phyloP scores from a whole-genome alignment of 2,888 invertebrate species.

The Boloria selene region DNA sequence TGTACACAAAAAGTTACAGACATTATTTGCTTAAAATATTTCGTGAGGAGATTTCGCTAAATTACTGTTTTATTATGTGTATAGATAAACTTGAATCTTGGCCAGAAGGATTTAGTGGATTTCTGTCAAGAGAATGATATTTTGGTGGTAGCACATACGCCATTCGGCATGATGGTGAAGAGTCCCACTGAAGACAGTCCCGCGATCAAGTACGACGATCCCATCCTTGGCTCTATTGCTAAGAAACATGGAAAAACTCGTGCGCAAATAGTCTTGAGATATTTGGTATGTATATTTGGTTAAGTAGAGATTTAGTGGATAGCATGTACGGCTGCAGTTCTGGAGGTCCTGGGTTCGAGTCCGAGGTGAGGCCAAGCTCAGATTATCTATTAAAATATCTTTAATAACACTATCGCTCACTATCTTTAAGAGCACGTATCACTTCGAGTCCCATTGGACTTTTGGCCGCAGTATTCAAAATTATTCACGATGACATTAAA shows the following conservation, averaged over 20 bases:
- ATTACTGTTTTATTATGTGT: neutral
- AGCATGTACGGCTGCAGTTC: neutral
- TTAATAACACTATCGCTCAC: no score
- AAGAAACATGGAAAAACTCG: constrained; percentile 84
- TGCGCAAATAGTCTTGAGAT: constrained; percentile 84
- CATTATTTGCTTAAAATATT: no score
- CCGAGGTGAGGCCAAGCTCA: no score
- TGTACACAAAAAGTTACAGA: no score
- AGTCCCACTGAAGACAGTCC: constrained; percentile 65
- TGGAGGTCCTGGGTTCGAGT: no score
- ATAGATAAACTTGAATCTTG: constrained; percentile 84
- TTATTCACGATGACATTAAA: no score
- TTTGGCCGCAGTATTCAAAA: no score
- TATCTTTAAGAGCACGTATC: no score
- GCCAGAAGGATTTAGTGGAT: constrained; percentile 84
- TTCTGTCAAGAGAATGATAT: constrained; percentile 84
- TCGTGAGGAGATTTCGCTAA: no score
- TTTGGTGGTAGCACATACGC: constrained; percentile 84
- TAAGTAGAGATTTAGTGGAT: neutral
- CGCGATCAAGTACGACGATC: constrained; percentile 79
- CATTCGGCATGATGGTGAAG: constrained; percentile 83
- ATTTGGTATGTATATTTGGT: constrained; percentile 73
- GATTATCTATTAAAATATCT: no score
- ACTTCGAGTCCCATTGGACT: no score
- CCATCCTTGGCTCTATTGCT: constrained; percentile 79